A percentile compares a stretch with the other conserved stretches of the same genome.
phyloP scores from a whole-genome alignment of 2,888 invertebrate species.

The Salticus scenicus region DNA sequence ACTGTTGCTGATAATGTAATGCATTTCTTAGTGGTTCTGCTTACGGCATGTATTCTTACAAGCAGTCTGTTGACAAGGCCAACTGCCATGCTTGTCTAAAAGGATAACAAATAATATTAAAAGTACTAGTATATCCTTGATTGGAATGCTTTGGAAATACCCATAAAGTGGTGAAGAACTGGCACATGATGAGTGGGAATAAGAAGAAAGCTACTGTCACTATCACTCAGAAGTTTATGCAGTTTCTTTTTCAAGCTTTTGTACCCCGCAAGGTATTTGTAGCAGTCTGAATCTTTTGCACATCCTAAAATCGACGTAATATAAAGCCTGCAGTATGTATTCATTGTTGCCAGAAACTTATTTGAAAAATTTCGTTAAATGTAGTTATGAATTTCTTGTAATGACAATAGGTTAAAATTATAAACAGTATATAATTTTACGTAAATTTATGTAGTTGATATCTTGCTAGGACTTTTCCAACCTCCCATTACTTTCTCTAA shows the following conservation, averaged over 20 bases:
- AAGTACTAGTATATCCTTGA: slow-evolving; percentile 89
- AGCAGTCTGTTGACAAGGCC: slow-evolving; percentile 85
- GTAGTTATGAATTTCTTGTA: too few species aligned
- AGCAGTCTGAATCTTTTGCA: slow-evolving; percentile 20
- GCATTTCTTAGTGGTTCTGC: slow-evolving; percentile 81
- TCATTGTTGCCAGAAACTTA: neutral
- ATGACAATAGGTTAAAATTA: too few species aligned
- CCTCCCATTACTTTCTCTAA: slow-evolving; percentile 88
- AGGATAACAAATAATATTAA: slow-evolving; percentile 91
- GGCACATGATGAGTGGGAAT: slow-evolving; percentile 92
- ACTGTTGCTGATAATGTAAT: slow-evolving; percentile 87
- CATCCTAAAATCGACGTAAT: slow-evolving; percentile 28
- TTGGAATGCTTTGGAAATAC: slow-evolving; percentile 87
- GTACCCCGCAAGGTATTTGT: slow-evolving; percentile 23
- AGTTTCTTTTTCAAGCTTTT: slow-evolving; percentile 29
- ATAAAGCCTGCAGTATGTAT: slow-evolving; percentile 44
- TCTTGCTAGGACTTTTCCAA: slow-evolving; percentile 78
- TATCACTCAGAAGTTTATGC: slow-evolving; percentile 74
- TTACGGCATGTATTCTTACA: slow-evolving; percentile 83
- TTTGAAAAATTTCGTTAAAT: slow-evolving; percentile 35
- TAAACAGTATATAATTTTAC: too few species aligned
- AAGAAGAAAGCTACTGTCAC: slow-evolving; percentile 90
- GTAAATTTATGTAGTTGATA: neutral
- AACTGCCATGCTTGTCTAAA: slow-evolving; percentile 88
- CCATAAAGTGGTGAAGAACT: slow-evolving; percentile 91